phyloP scores from a whole-genome alignment of 2,113 vertebrate genomes.

The Planiliza haematocheilus region DNA sequence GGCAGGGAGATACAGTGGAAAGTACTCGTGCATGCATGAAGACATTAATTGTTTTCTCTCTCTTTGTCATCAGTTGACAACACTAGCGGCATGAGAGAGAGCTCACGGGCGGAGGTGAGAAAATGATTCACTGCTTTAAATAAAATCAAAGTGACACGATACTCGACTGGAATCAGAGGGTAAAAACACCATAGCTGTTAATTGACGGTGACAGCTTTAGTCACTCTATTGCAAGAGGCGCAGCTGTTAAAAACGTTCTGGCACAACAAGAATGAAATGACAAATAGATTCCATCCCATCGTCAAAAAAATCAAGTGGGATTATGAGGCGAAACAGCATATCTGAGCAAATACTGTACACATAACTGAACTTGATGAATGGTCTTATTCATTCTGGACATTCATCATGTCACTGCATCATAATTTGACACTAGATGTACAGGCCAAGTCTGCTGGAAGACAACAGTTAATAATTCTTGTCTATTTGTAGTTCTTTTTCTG shows the following conservation, averaged over 20 bases:
- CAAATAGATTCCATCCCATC: not conserved
- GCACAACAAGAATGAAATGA: not conserved
- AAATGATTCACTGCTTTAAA: conserved; percentile 25
- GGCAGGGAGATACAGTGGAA: not conserved
- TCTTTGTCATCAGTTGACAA: conserved; percentile 40
- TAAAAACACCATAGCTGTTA: conserved; percentile 19
- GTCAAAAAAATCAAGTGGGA: too few relatives aligned
- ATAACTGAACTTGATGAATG: too few relatives aligned
- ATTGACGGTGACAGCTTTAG: conserved; percentile 28
- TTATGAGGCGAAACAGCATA: too few relatives aligned
- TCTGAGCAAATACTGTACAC: too few relatives aligned
- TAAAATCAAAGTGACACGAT: conserved; percentile 16
- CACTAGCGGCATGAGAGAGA: conserved; percentile 21
- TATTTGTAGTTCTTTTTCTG: too few relatives aligned
- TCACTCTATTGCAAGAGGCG: not conserved
- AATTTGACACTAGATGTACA: too few relatives aligned
- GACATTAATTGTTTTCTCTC: conserved; percentile 33
- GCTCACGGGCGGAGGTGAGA: conserved; percentile 17
- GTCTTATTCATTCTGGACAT: too few relatives aligned
- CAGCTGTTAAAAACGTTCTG: not conserved
- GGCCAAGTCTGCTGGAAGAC: too few relatives aligned
- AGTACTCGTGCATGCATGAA: conserved; percentile 7
- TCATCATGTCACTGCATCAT: too few relatives aligned
- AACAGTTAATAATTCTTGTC: too few relatives aligned
- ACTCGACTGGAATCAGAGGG: conserved; percentile 25